phyloP scores from a whole-genome alignment of 2,888 invertebrate species.

The Odontomyia ornata region DNA sequence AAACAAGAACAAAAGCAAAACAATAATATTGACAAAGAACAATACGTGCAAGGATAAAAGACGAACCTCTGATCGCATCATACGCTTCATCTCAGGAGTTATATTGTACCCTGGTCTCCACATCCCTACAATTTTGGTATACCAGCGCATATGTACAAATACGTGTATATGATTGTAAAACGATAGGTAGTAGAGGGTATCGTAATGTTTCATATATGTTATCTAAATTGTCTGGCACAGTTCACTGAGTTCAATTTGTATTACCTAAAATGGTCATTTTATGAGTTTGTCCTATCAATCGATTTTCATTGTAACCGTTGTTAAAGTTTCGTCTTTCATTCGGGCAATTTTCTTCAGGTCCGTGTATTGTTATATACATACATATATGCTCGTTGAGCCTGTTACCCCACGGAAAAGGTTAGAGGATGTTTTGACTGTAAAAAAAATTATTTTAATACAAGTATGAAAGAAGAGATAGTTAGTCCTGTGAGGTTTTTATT shows the following conservation, averaged over 20 bases:
- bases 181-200: background rate
- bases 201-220: constrained; percentile 31
- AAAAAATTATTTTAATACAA: no score
- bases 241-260: constrained; percentile 51
- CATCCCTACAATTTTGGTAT: background rate
- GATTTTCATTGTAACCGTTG: constrained; percentile 48
- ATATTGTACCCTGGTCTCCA: background rate
- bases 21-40: background rate
- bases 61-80: background rate
- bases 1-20: background rate
- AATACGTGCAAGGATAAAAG: constrained; percentile 7
- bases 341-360: no score
- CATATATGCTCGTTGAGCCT: no score
- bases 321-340: no score
- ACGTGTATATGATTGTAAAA: no score
- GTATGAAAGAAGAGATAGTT: no score
- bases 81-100: constrained; percentile 9
- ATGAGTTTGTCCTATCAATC: constrained; percentile 49
- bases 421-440: background rate
- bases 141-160: no score
- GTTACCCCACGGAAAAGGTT: no score
- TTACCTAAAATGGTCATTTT: constrained; percentile 50
- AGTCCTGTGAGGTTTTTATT: no score
- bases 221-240: constrained; percentile 51
- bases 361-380: no score